Base-by-base conservation (phyloP, 2,797 vertebrate species). In the Eremophila alpestris region DNA sequence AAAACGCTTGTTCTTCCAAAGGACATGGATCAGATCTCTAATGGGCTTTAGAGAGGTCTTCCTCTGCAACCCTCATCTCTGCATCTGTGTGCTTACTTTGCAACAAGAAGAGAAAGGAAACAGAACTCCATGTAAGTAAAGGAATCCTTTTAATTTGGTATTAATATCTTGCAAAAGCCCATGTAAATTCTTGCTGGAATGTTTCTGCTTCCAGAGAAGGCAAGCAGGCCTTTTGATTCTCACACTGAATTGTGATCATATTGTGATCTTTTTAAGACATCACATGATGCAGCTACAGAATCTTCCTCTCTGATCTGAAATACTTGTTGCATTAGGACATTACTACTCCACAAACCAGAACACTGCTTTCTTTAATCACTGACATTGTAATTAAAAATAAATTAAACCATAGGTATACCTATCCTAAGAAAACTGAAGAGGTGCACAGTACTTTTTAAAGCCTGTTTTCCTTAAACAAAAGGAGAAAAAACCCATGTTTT, bases 221-320 rank as follows among this genome's bases (percentile, higher is more conserved):
- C 9, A 76, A 65, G 18, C 10, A 64, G 14, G 4, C 10, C 76
- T 91, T 51, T 34, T 40, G 18, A 48, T 89, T 67, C 87, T 52
- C 75, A 58, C 24, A 48, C 5, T 55, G 55, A 49, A 41, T 43
- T 85, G 15, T 32, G 26, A 56, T 38, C 56, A 45, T 12, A 29
- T 26, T 0, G 0, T 1, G 5, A 36, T 18, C 22, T 67, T 51
- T 69, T 41, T 13, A 34, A 70, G 64, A 41, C 11, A 45, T 59
- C 40, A 27, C 5, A 23, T 56, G 26, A 23, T 11, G 6, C 23
- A 64, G 12, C 21, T 41, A 27, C n/a, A n/a, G 10, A 60, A 11
- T n/a, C 19, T 45, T 90, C 16, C 38, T 63, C 24, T 45, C 18
- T 56, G 14, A 51, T 79, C 43, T 83, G 56, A 83, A 94, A 45